Conservation (phyloP, 2,888 invertebrate species). For the Drosophila recens region DNA sequence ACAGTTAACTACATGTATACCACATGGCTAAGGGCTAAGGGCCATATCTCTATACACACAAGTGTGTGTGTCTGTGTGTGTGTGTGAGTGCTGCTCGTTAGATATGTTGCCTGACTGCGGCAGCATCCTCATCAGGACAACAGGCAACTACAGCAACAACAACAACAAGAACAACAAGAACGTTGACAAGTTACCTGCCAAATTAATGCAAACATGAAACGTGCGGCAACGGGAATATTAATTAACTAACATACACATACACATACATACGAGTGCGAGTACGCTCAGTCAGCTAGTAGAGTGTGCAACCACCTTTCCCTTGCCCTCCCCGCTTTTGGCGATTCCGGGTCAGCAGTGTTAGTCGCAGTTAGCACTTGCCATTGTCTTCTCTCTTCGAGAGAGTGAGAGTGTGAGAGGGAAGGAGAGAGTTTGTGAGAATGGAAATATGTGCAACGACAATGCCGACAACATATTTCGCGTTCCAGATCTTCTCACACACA, state of each 20-base stretch:
- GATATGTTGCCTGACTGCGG: slow-evolving; percentile 58
- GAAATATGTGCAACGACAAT: slow-evolving; percentile 24
- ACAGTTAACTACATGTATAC: slow-evolving; percentile 38
- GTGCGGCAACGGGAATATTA: slow-evolving; percentile 79
- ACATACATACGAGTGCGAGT: not conserved
- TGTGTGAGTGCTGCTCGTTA: slow-evolving; percentile 55
- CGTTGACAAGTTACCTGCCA: slow-evolving; percentile 81
- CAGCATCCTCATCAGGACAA: slow-evolving; percentile 71
- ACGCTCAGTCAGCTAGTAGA: slow-evolving; percentile 1
- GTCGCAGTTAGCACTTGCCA: slow-evolving; percentile 64
- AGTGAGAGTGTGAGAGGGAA: not conserved
- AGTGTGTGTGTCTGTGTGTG: slow-evolving; percentile 5
- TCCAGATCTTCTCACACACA: slow-evolving; percentile 28
- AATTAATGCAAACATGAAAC: slow-evolving; percentile 82
- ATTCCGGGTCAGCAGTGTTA: slow-evolving; percentile 44
- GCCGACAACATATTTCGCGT: slow-evolving; percentile 29
- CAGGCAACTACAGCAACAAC: slow-evolving; percentile 31
- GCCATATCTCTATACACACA: slow-evolving; percentile 1
- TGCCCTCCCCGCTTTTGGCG: no score
- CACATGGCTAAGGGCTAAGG: slow-evolving; percentile 34
- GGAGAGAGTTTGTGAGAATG: not conserved
- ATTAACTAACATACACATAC: slow-evolving; percentile 74
- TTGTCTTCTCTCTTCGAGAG: slow-evolving; percentile 52
- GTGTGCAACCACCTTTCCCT: slow-evolving; percentile 13
- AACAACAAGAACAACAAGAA: slow-evolving; percentile 69